These are phyloP conservation scores for Hybos culiciformis DNA, from an alignment of 2,888 invertebrate species.

Conservation along the genomic window DNA sequence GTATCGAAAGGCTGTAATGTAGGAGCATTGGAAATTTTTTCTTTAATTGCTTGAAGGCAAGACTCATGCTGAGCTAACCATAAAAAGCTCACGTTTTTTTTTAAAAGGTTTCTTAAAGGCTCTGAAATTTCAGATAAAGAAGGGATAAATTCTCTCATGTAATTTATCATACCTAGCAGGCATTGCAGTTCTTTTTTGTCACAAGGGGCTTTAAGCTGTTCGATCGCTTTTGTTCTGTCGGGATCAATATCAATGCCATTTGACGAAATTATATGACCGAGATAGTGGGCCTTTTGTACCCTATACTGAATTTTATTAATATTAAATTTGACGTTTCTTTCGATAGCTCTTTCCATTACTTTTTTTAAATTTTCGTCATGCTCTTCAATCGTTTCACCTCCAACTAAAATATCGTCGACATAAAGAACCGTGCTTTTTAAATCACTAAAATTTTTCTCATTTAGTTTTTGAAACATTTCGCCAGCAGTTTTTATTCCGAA, in stretches of 20 bases:
- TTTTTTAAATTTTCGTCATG: conserved; percentile 6
- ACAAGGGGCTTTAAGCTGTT: conserved; percentile 1
- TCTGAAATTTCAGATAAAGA: conserved; percentile 5
- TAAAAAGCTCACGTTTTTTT: conserved; percentile 3
- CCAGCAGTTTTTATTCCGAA: conserved; percentile 7
- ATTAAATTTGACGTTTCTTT: conserved; percentile 3
- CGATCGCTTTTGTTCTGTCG: not conserved
- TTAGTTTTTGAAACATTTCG: conserved; percentile 15
- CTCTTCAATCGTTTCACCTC: conserved; percentile 1
- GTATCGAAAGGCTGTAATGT: not conserved
- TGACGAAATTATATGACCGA: conserved; percentile 15
- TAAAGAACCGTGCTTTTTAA: conserved; percentile 10
- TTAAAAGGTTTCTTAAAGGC: conserved; percentile 5
- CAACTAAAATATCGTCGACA: conserved; percentile 9
- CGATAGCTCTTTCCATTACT: conserved; percentile 4
- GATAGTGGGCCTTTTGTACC: conserved; percentile 18
- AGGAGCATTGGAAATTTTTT: not conserved
- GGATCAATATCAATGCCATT: conserved; percentile 9
- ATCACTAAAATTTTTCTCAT: conserved; percentile 14
- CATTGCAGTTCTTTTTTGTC: conserved; percentile 9
- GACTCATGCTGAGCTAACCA: conserved; percentile 3
- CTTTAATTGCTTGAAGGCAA: not conserved
- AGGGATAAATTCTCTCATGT: conserved; percentile 5
- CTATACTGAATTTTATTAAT: conserved; percentile 18
- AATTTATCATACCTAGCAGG: conserved; percentile 8